A percentile compares a stretch with the other conserved stretches of the same genome.
These are phyloP conservation scores for Caenorhabditis japonica DNA, from an alignment of 2,888 invertebrate species.

Conservation along the genomic window DNA sequence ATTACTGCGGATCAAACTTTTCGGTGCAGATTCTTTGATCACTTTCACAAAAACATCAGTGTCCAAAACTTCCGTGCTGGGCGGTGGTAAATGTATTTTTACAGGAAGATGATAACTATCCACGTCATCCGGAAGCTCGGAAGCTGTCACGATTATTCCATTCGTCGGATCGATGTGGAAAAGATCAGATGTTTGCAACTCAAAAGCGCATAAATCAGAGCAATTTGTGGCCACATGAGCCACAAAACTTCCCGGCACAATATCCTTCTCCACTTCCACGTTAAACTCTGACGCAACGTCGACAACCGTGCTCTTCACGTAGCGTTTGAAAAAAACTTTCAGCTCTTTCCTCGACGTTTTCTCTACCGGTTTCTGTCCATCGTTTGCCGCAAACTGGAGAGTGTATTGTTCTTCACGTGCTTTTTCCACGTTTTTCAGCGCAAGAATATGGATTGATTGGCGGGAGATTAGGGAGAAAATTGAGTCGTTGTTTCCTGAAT, in stretches of 20 bases:
- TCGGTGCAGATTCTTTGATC: constrained; percentile 10
- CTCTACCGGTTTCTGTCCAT: constrained; percentile 26
- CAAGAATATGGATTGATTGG: constrained; percentile 42
- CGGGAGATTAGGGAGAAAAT: constrained; percentile 37
- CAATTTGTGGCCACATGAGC: constrained; percentile 35
- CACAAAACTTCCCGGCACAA: constrained; percentile 41
- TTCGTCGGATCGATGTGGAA: constrained; percentile 34
- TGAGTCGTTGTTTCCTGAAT: constrained; percentile 22
- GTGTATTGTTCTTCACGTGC: constrained; percentile 25
- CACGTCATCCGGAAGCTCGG: constrained; percentile 18
- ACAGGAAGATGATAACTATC: constrained; percentile 21
- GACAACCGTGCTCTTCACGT: not conserved
- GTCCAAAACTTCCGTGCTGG: constrained; percentile 20
- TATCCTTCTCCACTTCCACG: constrained; percentile 25
- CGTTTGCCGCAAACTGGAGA: constrained; percentile 24
- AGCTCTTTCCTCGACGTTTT: not conserved
- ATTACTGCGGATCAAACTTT: constrained; percentile 9
- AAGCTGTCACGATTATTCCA: constrained; percentile 38
- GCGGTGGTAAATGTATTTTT: constrained; percentile 27
- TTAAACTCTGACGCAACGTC: constrained; percentile 9
- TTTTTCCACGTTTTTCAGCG: constrained; percentile 23
- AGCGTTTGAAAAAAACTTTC: constrained; percentile 26
- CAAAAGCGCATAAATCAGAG: constrained; percentile 24
- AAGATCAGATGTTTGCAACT: constrained; percentile 19
- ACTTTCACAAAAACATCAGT: constrained; percentile 34